phyloP scores from a whole-genome alignment of 2,113 vertebrate species.

The Eleginops maclovinus region DNA sequence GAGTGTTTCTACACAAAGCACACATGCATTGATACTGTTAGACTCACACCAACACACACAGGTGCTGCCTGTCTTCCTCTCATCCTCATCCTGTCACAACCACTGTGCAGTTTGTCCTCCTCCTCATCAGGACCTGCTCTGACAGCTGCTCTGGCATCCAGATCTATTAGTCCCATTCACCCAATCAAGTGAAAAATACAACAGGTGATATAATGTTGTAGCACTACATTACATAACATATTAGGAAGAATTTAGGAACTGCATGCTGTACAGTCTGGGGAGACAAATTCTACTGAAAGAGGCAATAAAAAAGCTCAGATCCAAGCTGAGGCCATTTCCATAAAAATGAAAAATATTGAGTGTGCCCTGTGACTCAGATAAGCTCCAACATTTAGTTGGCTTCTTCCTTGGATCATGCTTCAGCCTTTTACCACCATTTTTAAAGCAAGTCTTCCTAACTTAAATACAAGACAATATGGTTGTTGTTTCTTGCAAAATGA shows the following conservation, averaged over 20 bases:
- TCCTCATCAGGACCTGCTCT: slow-evolving; percentile 44
- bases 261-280: no score
- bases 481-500: not conserved
- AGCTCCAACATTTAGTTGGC: no score
- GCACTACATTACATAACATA: no score
- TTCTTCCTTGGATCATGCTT: no score
- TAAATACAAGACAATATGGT: not conserved
- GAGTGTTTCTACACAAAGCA: slow-evolving; percentile 56
- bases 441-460: not conserved
- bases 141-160: slow-evolving; percentile 59
- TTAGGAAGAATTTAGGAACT: no score
- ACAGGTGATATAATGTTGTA: no score
- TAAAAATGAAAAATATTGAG: no score
- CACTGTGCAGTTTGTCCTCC: slow-evolving; percentile 49
- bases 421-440: no score
- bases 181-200: not conserved
- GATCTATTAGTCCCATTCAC: slow-evolving; percentile 19
- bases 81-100: slow-evolving; percentile 70
- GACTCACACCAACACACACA: slow-evolving; percentile 28
- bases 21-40: slow-evolving; percentile 42
- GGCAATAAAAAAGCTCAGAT: no score
- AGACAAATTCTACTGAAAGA: no score
- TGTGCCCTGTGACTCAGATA: no score
- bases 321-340: no score
- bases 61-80: slow-evolving; percentile 61